Evolutionary conservation across 1,140 invertebrate genomes (phyloP), one percentile per base, ranked within the genome.

Genomic region (Archegozetes longisetosus): DNA sequence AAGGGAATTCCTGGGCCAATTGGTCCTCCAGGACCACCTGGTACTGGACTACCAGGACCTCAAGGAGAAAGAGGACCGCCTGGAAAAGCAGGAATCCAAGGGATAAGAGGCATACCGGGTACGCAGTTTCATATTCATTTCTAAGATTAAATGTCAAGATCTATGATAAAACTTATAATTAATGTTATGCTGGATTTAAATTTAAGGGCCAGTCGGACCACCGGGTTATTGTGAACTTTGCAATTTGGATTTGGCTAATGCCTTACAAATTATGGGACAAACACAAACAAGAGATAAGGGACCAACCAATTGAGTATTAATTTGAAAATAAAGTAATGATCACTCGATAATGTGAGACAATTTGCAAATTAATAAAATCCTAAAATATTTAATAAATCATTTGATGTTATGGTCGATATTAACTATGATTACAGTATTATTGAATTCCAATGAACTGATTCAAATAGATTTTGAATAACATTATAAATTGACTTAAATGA

Each of bases 181-280:
- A 40, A 6, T 40, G 32, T 40, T 6, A 28, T 17, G 24, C 1
- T 1, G 23, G 12, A 1, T 3, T 1, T 23, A 13, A 20, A 20
- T 2, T 48, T 17, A 13, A 22, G 12, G 55, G 6, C 64, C 64
- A 17, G 55, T 61, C 20, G 64, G 65, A 3, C 62, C 65, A 46
- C 78, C 80, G 17, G 81, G 81, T 26, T 77, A 74, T 64, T 82
- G 81, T 65, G 80, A 81, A 66, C 52, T 67, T 1, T 69, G 68
- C 49, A 64, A 63, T 40, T 17, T 9, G 32, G 32, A 40, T 40
- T 40, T 40, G 32, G 32, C 32, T 40, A 6, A 40, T 40, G 32
- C 32, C 32, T 40, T 40, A 40, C 32, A 40, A 40, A 40, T 40
- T 17, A 40, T 40, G 6, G 32, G 6, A 17, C 32, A 40, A 40